Evolutionary conservation across 2,797 vertebrate genomes (phyloP).

Genomic region (Ctenopoma multispine): DNA sequence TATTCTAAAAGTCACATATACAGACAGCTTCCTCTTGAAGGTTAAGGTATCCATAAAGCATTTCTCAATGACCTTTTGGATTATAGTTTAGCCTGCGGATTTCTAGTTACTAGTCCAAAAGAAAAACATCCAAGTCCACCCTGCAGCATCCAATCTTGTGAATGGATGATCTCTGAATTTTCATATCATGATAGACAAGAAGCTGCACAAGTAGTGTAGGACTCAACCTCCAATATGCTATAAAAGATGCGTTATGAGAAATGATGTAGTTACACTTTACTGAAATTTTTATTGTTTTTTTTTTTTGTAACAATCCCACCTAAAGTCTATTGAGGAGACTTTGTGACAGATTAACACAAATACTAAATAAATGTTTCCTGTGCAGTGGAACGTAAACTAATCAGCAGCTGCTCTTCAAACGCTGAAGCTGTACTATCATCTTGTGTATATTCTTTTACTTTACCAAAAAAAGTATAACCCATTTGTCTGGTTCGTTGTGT

Average conservation of each 20-base stretch:
- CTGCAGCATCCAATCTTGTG: constrained; percentile 38
- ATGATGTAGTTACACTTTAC: constrained; percentile 6
- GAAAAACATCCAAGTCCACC: constrained; percentile 30
- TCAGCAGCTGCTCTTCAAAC: constrained; percentile 4
- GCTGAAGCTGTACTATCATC: background rate
- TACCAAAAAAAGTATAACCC: background rate
- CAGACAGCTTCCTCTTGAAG: background rate
- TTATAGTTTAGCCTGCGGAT: constrained; percentile 6
- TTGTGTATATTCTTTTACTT: background rate
- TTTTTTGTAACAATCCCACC: background rate
- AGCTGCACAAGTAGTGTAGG: background rate
- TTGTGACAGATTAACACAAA: background rate
- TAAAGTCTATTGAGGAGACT: background rate
- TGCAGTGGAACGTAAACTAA: constrained; percentile 22
- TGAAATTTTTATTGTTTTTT: constrained; percentile 11
- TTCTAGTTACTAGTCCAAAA: background rate
- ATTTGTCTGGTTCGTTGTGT: constrained; percentile 3
- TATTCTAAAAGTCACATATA: background rate
- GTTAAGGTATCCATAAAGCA: background rate
- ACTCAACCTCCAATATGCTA: background rate
- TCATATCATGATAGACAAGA: constrained; percentile 10
- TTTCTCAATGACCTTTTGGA: constrained; percentile 7
- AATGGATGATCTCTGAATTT: constrained; percentile 6
- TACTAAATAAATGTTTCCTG: constrained; percentile 8
- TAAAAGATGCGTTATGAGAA: constrained; percentile 7